Percentiles rank a stretch among this genome's conserved stretches.
phyloP scores from a whole-genome alignment of 1,140 invertebrate genomes.

The Habropoda laboriosa region DNA sequence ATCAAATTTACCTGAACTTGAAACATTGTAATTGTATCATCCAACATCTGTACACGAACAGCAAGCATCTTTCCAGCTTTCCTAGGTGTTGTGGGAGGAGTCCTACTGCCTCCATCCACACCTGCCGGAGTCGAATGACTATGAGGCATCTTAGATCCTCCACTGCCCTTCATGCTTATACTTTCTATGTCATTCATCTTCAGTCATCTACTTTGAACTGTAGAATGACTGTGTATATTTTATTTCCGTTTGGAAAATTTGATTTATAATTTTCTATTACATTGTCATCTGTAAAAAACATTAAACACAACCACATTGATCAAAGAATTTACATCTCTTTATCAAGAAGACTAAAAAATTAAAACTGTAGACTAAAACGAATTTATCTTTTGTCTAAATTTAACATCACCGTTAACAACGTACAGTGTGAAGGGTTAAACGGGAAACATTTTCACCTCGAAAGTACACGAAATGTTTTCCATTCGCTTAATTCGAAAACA shows the following conservation, averaged over 20 bases:
- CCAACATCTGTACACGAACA: conserved; percentile 93
- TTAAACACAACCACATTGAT: background rate
- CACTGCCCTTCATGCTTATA: conserved; percentile 76
- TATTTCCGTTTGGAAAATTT: conserved; percentile 51
- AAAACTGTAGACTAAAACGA: background rate
- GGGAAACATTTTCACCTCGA: background rate
- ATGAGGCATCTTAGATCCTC: conserved; percentile 86
- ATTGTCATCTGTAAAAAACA: conserved; percentile 72
- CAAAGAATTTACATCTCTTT: background rate
- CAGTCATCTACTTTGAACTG: conserved; percentile 66
- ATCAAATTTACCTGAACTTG: conserved; percentile 89
- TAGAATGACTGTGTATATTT: conserved; percentile 21
- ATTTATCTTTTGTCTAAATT: background rate
- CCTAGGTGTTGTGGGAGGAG: conserved; percentile 88
- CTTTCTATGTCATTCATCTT: conserved; percentile 80
- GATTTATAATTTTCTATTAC: conserved; percentile 64
- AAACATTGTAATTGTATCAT: conserved; percentile 93
- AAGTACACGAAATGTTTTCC: background rate
- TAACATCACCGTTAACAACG: background rate
- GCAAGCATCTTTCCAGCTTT: conserved; percentile 94
- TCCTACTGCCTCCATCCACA: conserved; percentile 87
- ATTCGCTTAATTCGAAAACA: background rate
- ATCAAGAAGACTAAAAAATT: background rate
- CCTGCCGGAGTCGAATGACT: conserved; percentile 91
- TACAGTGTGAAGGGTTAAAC: background rate